Conservation (phyloP, 2,888 invertebrate genomes). For the Flexamia atlantica region DNA sequence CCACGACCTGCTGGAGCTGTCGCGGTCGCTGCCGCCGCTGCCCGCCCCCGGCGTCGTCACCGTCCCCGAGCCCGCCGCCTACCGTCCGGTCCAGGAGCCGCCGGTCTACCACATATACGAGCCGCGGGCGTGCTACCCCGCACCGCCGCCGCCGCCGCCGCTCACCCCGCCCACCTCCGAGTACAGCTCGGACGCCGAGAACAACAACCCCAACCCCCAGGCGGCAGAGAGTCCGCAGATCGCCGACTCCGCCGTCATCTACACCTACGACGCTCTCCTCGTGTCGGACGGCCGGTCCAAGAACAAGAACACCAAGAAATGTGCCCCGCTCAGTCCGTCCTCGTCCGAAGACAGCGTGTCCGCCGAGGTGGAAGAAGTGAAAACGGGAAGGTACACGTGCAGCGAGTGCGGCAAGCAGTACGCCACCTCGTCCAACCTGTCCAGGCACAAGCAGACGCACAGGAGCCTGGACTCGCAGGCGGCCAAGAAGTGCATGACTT, state of each 20-base stretch:
- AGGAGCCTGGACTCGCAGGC: conserved; percentile 94
- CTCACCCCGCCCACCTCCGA: conserved; percentile 84
- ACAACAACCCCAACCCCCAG: conserved; percentile 77
- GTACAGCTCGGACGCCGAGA: conserved; percentile 85
- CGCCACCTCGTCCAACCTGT: conserved; percentile 93
- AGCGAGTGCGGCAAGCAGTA: conserved; percentile 94
- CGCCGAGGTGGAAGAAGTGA: conserved; percentile 68
- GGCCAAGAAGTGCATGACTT: conserved; percentile 96
- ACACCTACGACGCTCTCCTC: conserved; percentile 79
- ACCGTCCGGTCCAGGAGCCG: conserved; percentile 62
- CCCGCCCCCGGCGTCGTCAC: conserved; percentile 72
- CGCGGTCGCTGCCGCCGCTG: conserved; percentile 72
- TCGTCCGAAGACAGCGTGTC: conserved; percentile 68
- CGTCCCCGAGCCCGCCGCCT: conserved; percentile 57
- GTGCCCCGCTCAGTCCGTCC: conserved; percentile 71
- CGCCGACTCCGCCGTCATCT: conserved; percentile 74
- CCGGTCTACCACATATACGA: conserved; percentile 69
- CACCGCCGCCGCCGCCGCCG: conserved; percentile 73
- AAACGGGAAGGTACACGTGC: conserved; percentile 82
- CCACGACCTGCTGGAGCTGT: conserved; percentile 80
- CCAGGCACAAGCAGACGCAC: conserved; percentile 94
- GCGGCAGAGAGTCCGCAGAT: conserved; percentile 68
- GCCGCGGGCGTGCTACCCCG: conserved; percentile 66
- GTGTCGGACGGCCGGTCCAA: conserved; percentile 81
- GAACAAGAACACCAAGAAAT: conserved; percentile 72